Conservation (phyloP, 2,797 vertebrate species). For the Dallia pectoralis region DNA sequence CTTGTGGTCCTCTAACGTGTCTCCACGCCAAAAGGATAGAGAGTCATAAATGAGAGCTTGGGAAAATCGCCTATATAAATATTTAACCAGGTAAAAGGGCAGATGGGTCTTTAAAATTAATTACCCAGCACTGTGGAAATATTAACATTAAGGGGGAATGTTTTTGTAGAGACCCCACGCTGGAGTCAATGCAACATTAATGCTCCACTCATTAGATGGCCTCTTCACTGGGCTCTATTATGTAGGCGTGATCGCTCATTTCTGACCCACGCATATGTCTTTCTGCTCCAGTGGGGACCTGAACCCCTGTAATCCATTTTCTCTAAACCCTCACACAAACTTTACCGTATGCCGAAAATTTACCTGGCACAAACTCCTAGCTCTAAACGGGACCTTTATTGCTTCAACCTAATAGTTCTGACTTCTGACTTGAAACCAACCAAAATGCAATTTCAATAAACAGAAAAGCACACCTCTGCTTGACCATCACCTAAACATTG, state of each 20-base stretch:
- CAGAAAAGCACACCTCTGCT: too few relatives aligned
- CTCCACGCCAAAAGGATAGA: slow-evolving; percentile 17
- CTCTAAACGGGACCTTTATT: too few relatives aligned
- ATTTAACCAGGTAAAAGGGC: slow-evolving; percentile 75
- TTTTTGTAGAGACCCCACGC: slow-evolving; percentile 45
- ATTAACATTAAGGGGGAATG: slow-evolving; percentile 62
- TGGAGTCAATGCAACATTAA: slow-evolving; percentile 67
- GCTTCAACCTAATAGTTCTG: too few relatives aligned
- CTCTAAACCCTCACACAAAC: slow-evolving; percentile 23
- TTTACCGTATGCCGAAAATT: too few relatives aligned
- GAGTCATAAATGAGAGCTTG: slow-evolving; percentile 37
- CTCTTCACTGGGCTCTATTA: slow-evolving; percentile 20
- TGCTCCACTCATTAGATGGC: slow-evolving; percentile 34
- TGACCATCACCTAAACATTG: too few relatives aligned
- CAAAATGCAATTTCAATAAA: too few relatives aligned
- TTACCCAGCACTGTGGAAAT: slow-evolving; percentile 67
- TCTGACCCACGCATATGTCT: slow-evolving; percentile 19
- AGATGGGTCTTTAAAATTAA: slow-evolving; percentile 73
- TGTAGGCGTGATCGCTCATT: slow-evolving; percentile 15
- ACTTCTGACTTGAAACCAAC: too few relatives aligned
- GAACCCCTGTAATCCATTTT: slow-evolving; percentile 49
- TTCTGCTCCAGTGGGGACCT: too few relatives aligned
- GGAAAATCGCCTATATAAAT: slow-evolving; percentile 63
- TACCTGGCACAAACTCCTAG: too few relatives aligned
- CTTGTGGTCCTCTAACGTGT: slow-evolving; percentile 21